Base-by-base conservation (phyloP, 2,888 invertebrate genomes). In the Cancer borealis region DNA sequence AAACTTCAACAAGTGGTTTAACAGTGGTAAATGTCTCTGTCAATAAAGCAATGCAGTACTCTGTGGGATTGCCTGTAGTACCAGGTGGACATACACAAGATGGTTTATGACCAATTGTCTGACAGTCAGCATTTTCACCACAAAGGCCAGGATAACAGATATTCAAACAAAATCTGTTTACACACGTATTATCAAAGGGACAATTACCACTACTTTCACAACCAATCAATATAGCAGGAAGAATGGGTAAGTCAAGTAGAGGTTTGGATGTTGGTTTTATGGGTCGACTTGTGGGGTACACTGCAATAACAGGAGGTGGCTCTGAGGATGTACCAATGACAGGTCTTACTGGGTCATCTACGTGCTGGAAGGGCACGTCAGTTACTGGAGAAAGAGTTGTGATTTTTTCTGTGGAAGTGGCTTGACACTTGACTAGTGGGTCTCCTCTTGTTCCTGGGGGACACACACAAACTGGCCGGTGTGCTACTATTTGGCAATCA, bases 51-150 rank as follows among this genome's bases (percentile, higher is more conserved):
- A 39, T 49, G 96, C 96, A 96, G 93, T 39, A 39, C 46, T 91
- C 88, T 66, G 93, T 93, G 8, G 95, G 94, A 54, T 95, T 91
- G 47, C 96, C 96, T 26, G 96, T 94, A 10, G 95, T 95, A 17
- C 96, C 96, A 96, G 96, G 96, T 96, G 96, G 96, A 95, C 95
- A 96, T 98, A 98, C 95, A 97, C 97, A 96, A 98, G 98, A 93
- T 98, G 98, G 96, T 98, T 97, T 96, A 97, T 97, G 96, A 98
- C 98, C 97, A 98, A 98, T 96, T 98, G 98, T 96, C 97, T 98
- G 95, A 97, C 97, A 96, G 5, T 96, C 95, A 39, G 96, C 96
- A 95, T 96, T 96, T 17, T 96, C 94, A 17, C 96, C 96, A 95
- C 96, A 96, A 87, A 96, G 93, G 17, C 96, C 96, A 84, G 93